phyloP scores from a whole-genome alignment of 2,797 vertebrate genomes.

The Micropoecilia bifurca region DNA sequence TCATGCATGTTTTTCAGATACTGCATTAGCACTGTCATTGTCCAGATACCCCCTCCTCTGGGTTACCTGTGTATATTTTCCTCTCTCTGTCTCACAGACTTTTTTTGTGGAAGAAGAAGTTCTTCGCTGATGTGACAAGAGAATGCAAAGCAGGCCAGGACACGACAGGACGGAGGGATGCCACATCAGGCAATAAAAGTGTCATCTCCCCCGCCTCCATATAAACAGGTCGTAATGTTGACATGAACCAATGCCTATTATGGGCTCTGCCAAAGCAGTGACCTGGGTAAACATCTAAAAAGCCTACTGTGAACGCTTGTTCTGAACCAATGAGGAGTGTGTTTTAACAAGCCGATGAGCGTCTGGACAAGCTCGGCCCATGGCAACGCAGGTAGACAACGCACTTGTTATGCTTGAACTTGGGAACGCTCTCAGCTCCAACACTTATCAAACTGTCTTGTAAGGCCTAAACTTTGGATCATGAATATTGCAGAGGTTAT shows the following conservation, averaged over 20 bases:
- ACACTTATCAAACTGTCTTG: conserved; percentile 73
- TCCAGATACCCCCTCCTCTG: conserved; percentile 33
- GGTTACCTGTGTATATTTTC: conserved; percentile 20
- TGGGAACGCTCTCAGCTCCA: conserved; percentile 65
- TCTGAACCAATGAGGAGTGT: conserved; percentile 58
- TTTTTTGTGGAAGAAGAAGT: conserved; percentile 30
- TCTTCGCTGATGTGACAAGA: conserved; percentile 54
- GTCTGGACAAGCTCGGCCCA: conserved; percentile 77
- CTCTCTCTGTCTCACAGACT: conserved; percentile 29
- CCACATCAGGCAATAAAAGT: conserved; percentile 71
- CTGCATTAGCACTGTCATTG: conserved; percentile 61
- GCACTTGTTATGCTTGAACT: conserved; percentile 74
- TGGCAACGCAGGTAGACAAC: conserved; percentile 73
- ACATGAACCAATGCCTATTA: conserved; percentile 83
- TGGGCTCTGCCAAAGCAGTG: conserved; percentile 69
- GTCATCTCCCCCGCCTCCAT: conserved; percentile 71
- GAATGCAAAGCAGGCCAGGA: conserved; percentile 35
- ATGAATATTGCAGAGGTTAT: conserved; percentile 74
- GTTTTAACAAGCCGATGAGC: conserved; percentile 62
- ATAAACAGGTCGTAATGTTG: conserved; percentile 77
- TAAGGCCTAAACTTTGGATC: conserved; percentile 72
- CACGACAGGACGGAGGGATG: conserved; percentile 51
- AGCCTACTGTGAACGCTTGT: conserved; percentile 18
- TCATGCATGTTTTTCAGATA: conserved; percentile 75
- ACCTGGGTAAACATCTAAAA: conserved; percentile 70